Percentiles rank a stretch among this genome's conserved stretches.
Evolutionary conservation across 2,797 vertebrate genomes (phyloP).

Genomic region (Huso huso): DNA sequence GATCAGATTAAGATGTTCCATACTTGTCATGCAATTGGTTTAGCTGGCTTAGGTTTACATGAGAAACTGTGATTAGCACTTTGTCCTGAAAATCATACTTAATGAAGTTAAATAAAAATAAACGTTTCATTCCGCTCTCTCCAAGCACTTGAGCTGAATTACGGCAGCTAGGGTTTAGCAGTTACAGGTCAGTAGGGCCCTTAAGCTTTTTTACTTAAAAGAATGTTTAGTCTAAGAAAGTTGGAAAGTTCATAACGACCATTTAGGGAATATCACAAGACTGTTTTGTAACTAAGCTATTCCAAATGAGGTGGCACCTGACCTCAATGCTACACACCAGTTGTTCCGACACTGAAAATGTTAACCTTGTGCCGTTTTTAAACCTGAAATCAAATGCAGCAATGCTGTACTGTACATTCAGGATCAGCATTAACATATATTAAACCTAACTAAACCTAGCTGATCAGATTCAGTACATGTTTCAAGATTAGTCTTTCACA

Average conservation of each 20-base stretch:
- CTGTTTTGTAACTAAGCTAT: conserved; percentile 1
- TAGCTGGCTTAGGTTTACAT: conserved; percentile 9
- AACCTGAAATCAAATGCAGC: no score
- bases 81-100: conserved; percentile 9
- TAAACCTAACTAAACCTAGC: no score
- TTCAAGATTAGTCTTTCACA: no score
- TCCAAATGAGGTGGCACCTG: no score
- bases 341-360: no score
- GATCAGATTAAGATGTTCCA: no score
- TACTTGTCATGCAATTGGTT: conserved; percentile 1
- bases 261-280: conserved; percentile 5
- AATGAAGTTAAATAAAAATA: conserved; percentile 10
- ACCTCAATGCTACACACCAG: no score
- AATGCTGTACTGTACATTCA: no score
- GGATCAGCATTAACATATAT: no score
- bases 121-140: conserved; percentile 6
- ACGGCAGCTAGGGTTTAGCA: conserved; percentile 9
- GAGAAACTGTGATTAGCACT: conserved; percentile 18
- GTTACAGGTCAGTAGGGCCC: conserved; percentile 6
- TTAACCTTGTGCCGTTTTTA: no score
- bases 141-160: conserved; percentile 15
- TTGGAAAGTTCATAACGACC: conserved; percentile 1
- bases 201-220: neutral
- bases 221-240: conserved; percentile 5
- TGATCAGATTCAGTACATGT: no score